Conservation (phyloP, 37 sponge, comb jelly and placozoan species). For the Bolinopsis microptera region DNA sequence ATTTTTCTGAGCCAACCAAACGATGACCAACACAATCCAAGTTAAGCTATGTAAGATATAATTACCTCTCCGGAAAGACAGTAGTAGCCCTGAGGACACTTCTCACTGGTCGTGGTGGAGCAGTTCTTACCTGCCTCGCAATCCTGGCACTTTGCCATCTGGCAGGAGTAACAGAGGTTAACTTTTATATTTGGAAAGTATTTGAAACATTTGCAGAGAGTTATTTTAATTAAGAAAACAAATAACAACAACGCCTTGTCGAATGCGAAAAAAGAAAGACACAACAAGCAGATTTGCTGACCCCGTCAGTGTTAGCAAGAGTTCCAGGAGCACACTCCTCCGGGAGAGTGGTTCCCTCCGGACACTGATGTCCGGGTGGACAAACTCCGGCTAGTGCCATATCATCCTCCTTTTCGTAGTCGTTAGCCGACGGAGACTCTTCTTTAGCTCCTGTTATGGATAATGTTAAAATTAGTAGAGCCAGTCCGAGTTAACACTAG, state of each 20-base stretch:
- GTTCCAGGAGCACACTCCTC: conserved; percentile 25
- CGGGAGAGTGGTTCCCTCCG: background rate
- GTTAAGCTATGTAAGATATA: background rate
- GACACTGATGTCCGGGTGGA: conserved; percentile 52
- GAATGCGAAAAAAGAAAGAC: too few relatives aligned
- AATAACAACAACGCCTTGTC: too few relatives aligned
- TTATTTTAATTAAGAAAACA: too few relatives aligned
- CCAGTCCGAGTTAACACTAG: too few relatives aligned
- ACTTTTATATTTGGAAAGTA: too few relatives aligned
- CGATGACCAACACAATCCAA: too few relatives aligned
- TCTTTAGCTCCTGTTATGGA: conserved; percentile 24
- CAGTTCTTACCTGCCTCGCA: conserved; percentile 41
- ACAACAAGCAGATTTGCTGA: too few relatives aligned
- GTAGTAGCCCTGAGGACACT: conserved; percentile 56
- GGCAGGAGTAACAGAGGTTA: background rate
- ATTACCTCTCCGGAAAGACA: conserved; percentile 35
- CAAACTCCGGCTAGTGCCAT: background rate
- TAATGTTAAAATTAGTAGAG: too few relatives aligned
- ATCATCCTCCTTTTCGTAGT: conserved; percentile 7
- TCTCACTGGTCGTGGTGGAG: conserved; percentile 5
- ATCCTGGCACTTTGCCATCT: conserved; percentile 31
- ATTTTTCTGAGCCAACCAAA: too few relatives aligned
- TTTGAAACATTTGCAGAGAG: too few relatives aligned
- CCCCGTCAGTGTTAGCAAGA: background rate
- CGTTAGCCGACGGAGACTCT: background rate